Percentiles rank a stretch among this genome's conserved stretches.
Conservation (phyloP, 2,888 invertebrate species). For the Kuschelorhynchus macadamiae region DNA sequence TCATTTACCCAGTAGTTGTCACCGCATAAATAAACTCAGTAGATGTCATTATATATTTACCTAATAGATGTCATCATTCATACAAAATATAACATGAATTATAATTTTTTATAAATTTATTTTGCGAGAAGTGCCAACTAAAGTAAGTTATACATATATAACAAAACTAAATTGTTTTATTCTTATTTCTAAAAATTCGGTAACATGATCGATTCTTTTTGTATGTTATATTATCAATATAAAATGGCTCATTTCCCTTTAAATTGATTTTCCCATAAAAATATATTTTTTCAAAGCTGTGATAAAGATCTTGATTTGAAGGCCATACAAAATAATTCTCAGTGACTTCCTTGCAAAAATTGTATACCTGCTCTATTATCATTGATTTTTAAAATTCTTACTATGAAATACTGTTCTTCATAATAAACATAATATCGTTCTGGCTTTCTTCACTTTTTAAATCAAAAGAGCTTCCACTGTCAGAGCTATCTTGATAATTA, state of each 20-base stretch:
- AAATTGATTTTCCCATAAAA: not conserved
- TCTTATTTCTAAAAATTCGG: not conserved
- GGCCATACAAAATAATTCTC: conserved; percentile 9
- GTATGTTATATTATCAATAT: not conserved
- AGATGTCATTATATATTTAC: too few relatives aligned
- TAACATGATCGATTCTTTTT: not conserved
- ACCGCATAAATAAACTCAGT: too few relatives aligned
- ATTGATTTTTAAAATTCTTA: not conserved
- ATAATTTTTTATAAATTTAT: too few relatives aligned
- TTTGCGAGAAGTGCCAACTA: too few relatives aligned
- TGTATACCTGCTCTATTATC: not conserved
- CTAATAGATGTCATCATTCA: too few relatives aligned
- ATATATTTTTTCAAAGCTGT: too few relatives aligned
- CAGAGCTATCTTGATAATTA: not conserved
- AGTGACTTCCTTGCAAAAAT: not conserved
- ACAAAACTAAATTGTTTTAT: not conserved
- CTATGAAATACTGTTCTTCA: conserved; percentile 1
- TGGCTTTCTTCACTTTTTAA: not conserved
- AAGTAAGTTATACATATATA: too few relatives aligned
- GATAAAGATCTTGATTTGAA: too few relatives aligned
- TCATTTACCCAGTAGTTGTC: too few relatives aligned
- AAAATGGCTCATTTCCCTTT: not conserved
- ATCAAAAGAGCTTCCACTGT: not conserved
- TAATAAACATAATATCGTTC: not conserved
- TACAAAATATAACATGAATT: too few relatives aligned